Base-by-base conservation (phyloP, 2,888 invertebrate genomes). In the Conus canariensis region DNA sequence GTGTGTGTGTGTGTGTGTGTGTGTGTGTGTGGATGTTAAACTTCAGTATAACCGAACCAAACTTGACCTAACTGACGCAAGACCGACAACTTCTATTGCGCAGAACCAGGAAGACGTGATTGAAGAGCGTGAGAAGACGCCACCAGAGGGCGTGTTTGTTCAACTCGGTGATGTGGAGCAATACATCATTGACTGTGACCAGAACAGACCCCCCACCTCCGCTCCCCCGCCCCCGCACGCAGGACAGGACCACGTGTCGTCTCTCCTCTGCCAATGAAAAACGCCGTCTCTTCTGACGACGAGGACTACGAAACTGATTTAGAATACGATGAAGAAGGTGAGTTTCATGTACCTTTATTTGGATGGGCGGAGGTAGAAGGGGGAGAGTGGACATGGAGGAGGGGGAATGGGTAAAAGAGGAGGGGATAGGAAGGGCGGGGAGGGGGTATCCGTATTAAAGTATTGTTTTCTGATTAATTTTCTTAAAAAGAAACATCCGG, bases 301-400 rank as follows among this genome's bases (percentile, higher is more conserved):
- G 94, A 93, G 14, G 94, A 94, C 87, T 95, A 94, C 86, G 95
- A 95, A 88, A 95, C 95, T 3, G 95, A 95, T 92, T 91, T 95
- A 58, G 95, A 95, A 86, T 91, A 93, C 16, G 94, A 95, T 88
- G 94, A 93, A 60, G 94, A 95, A 90, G 93, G 95, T 95, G 92
- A 88, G 67, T 56, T 30, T 16, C 30, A 19, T 0, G 5, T 1
- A n/a, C n/a, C 8, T 74, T 74, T n/a, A n/a, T 74, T n/a, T 64
- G n/a, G 74, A 6, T 22, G 16, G 16, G 16, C 6, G 67, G 67
- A 14, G 67, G 16, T 19, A 22, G 16, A 22, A 67, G 16, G 67
- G 22, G 2, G 16, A 67, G 16, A 67, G 16, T 19, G 67, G 16
- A 16, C 45, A 30, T 30, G 30, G 30, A 30, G 30, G 30, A 30